phyloP scores from a whole-genome alignment of 2,888 invertebrate genomes.

The Chloroclysta siterata region DNA sequence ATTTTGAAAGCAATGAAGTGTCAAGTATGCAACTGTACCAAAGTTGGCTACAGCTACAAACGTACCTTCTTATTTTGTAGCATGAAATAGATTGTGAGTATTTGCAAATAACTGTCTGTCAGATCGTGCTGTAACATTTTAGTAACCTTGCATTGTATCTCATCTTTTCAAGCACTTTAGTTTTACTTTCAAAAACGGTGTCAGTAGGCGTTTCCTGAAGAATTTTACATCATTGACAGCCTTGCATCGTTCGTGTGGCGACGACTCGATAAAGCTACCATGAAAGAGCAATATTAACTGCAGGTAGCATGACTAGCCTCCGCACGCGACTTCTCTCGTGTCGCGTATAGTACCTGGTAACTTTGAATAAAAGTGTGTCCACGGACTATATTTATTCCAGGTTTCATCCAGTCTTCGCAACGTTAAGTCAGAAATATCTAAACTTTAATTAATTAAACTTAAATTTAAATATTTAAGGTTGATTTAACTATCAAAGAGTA shows the following conservation, averaged over 20 bases:
- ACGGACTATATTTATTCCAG: neutral
- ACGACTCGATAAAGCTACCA: constrained; percentile 18
- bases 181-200: constrained; percentile 29
- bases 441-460: too few relatives aligned
- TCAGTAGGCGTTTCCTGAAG: constrained; percentile 37
- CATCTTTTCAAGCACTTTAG: constrained; percentile 25
- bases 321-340: too few relatives aligned
- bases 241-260: constrained; percentile 18
- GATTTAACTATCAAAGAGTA: too few relatives aligned
- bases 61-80: neutral
- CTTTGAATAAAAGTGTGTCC: too few relatives aligned
- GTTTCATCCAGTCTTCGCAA: too few relatives aligned
- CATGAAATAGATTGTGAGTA: neutral
- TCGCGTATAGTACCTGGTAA: too few relatives aligned
- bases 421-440: too few relatives aligned
- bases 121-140: constrained; percentile 1
- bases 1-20: too few relatives aligned
- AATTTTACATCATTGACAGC: constrained; percentile 33
- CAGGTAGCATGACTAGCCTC: neutral
- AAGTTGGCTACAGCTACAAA: neutral
- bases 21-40: neutral
- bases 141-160: constrained; percentile 17
- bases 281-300: constrained; percentile 12
- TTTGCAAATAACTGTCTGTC: neutral
- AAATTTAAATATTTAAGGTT: too few relatives aligned